phyloP scores from a whole-genome alignment of 2,113 vertebrate genomes.

The Daubentonia madagascariensis region DNA sequence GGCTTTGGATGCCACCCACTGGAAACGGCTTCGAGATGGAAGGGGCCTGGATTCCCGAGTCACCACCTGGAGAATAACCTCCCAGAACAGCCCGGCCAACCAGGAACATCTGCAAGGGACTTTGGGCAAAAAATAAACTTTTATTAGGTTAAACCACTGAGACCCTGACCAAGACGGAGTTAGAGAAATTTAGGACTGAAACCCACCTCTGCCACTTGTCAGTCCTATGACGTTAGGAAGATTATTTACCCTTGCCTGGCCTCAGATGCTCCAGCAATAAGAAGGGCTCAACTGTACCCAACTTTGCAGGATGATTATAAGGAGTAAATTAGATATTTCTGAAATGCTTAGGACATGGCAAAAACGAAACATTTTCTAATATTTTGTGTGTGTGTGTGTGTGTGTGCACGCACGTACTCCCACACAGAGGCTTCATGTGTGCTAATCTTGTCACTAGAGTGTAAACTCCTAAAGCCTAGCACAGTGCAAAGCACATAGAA shows the following conservation, averaged over 20 bases:
- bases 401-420: background rate
- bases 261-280: background rate
- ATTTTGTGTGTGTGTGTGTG: background rate
- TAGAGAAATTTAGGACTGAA: background rate
- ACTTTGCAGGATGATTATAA: background rate
- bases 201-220: background rate
- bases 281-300: background rate
- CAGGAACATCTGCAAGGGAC: background rate
- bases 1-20: background rate
- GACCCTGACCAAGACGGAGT: background rate
- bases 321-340: background rate
- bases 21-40: background rate
- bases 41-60: background rate
- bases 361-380: background rate
- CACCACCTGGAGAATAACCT: background rate
- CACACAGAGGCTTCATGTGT: background rate
- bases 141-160: background rate
- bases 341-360: background rate
- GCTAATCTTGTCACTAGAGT: background rate
- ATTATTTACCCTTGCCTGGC: background rate
- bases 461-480: background rate
- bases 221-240: background rate
- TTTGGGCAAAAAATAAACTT: background rate
- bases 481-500: background rate
- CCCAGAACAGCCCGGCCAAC: background rate